phyloP scores from a whole-genome alignment of 2,113 vertebrate species.

The Vimba vimba region DNA sequence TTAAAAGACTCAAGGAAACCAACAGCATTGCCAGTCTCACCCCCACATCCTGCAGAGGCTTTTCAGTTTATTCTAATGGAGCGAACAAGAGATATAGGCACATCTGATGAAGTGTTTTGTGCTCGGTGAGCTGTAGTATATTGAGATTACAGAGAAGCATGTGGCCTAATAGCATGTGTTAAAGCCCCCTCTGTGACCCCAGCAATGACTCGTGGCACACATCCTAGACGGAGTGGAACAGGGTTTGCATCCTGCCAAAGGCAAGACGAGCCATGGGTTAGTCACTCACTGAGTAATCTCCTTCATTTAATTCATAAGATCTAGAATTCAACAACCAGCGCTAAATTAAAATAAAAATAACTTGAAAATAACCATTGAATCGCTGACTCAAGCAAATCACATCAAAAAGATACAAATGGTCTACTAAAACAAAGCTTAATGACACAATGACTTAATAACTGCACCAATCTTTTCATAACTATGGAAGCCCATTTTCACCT shows the following conservation, averaged over 20 bases:
- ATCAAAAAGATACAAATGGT: background rate
- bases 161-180: conserved; percentile 30
- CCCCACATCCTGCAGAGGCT: background rate
- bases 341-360: background rate
- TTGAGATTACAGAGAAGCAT: conserved; percentile 36
- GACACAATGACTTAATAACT: too few species aligned
- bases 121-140: conserved; percentile 17
- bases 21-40: conserved; percentile 1
- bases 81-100: background rate
- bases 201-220: conserved; percentile 18
- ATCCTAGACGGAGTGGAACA: background rate
- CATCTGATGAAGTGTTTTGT: background rate
- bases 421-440: background rate
- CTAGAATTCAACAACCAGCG: background rate
- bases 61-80: background rate
- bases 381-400: too few species aligned
- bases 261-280: background rate
- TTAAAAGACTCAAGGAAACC: background rate
- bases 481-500: background rate
- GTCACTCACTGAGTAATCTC: background rate
- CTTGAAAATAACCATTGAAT: background rate
- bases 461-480: background rate
- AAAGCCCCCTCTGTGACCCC: conserved; percentile 17
- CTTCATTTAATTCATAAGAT: background rate
- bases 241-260: background rate